Evolutionary conservation across 1,140 invertebrate species (phyloP).

Genomic region (Drosophila athabasca): DNA sequence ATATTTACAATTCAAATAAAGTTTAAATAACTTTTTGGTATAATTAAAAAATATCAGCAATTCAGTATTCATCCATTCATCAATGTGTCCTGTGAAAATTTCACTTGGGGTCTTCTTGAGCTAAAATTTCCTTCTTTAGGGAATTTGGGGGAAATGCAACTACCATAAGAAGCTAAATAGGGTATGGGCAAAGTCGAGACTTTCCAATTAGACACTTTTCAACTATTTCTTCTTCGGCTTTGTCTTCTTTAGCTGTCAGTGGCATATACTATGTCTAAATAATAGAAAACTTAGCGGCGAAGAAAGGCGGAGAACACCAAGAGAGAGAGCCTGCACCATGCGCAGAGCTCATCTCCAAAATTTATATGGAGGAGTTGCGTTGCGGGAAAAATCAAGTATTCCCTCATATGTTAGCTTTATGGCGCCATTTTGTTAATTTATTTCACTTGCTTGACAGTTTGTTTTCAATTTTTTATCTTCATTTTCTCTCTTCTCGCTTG

Average conservation of each 20-base stretch:
- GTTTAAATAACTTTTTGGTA: too few relatives aligned
- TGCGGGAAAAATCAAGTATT: slow-evolving; percentile 66
- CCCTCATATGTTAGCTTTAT: slow-evolving; percentile 80
- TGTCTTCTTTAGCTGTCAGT: slow-evolving; percentile 58
- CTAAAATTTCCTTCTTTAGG: too few relatives aligned
- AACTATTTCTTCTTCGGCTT: slow-evolving; percentile 43
- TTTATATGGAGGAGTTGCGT: slow-evolving; percentile 55
- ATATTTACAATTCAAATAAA: too few relatives aligned
- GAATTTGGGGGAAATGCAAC: too few relatives aligned
- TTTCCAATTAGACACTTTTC: slow-evolving; percentile 8
- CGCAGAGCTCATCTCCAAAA: slow-evolving; percentile 41
- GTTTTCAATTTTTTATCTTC: slow-evolving; percentile 55
- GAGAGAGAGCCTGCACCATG: slow-evolving; percentile 12
- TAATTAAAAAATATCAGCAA: too few relatives aligned
- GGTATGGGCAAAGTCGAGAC: slow-evolving; percentile 31
- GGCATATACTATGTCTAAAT: slow-evolving; percentile 71
- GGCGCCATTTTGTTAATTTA: slow-evolving; percentile 80
- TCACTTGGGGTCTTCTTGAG: too few relatives aligned
- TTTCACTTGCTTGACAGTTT: slow-evolving; percentile 81
- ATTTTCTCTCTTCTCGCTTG: slow-evolving; percentile 34
- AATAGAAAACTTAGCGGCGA: slow-evolving; percentile 69
- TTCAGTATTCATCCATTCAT: too few relatives aligned
- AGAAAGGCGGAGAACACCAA: slow-evolving; percentile 20
- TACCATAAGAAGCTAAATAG: too few relatives aligned
- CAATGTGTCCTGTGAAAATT: too few relatives aligned